Conservation (phyloP, 2,888 invertebrate species). For the Agrochola circellaris region DNA sequence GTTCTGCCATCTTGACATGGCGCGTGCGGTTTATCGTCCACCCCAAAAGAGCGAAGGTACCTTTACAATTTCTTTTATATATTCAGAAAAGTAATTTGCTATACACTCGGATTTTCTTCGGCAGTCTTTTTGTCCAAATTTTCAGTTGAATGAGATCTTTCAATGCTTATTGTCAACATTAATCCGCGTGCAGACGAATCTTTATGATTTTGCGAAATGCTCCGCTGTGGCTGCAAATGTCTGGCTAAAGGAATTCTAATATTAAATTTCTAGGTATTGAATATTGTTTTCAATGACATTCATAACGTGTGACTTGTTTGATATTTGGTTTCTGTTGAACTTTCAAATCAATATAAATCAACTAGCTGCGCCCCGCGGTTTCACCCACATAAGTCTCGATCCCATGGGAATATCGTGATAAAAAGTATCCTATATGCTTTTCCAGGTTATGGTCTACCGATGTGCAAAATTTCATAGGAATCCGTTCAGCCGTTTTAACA, state of each 20-base stretch:
- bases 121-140: conserved; percentile 57
- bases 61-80: conserved; percentile 64
- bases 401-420: no score
- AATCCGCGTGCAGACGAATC: conserved; percentile 39
- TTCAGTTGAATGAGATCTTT: conserved; percentile 48
- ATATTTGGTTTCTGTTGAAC: background rate
- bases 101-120: conserved; percentile 52
- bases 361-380: no score
- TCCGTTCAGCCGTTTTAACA: no score
- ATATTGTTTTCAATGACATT: conserved; percentile 21
- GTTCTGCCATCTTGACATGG: conserved; percentile 69
- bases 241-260: conserved; percentile 19
- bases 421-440: no score
- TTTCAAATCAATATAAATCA: background rate
- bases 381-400: no score
- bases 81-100: conserved; percentile 66
- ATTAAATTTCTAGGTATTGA: conserved; percentile 24
- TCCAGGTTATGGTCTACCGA: no score
- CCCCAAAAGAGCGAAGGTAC: conserved; percentile 54
- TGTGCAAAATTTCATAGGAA: no score
- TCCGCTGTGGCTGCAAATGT: conserved; percentile 12
- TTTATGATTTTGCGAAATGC: conserved; percentile 43
- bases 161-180: conserved; percentile 61
- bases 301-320: background rate
- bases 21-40: conserved; percentile 80